A percentile compares a stretch with the other conserved stretches of the same genome.
Evolutionary conservation across 2,797 vertebrate genomes (phyloP).

Genomic region (Epinephelus malabaricus): DNA sequence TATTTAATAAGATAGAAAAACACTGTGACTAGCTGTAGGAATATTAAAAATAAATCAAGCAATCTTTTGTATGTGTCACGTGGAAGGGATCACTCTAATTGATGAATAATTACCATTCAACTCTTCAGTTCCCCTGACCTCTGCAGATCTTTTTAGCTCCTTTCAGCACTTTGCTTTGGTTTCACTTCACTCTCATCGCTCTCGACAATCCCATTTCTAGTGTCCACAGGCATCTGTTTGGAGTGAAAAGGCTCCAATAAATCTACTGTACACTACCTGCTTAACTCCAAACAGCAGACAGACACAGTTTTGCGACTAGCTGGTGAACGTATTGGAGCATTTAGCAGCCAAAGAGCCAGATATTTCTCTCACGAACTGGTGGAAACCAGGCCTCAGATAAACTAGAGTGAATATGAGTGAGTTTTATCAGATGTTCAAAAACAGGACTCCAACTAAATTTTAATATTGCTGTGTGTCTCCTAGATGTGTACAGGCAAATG

Average conservation of each 20-base stretch:
- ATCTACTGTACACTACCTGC: background rate
- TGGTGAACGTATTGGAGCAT: background rate
- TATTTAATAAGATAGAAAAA: background rate
- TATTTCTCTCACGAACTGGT: constrained; percentile 2
- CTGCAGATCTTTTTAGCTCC: background rate
- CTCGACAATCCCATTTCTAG: no score
- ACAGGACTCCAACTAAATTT: no score
- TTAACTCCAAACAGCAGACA: background rate
- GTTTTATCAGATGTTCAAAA: no score
- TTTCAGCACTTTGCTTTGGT: constrained; percentile 1
- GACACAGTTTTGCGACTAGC: background rate
- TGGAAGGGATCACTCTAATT: background rate
- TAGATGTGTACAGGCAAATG: no score
- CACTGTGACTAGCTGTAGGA: background rate
- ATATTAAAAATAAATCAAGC: background rate
- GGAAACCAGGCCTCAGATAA: background rate
- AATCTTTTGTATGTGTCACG: background rate
- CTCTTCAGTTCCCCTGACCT: background rate
- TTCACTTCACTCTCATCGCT: background rate
- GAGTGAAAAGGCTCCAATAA: background rate
- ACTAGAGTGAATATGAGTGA: background rate
- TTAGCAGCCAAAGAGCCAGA: background rate
- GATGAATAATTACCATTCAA: background rate
- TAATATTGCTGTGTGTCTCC: no score
- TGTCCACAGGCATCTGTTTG: background rate